Evolutionary conservation across 2,888 invertebrate species (phyloP), one percentile per base, ranked within the genome.

Genomic region (Stegophylla sp.): DNA sequence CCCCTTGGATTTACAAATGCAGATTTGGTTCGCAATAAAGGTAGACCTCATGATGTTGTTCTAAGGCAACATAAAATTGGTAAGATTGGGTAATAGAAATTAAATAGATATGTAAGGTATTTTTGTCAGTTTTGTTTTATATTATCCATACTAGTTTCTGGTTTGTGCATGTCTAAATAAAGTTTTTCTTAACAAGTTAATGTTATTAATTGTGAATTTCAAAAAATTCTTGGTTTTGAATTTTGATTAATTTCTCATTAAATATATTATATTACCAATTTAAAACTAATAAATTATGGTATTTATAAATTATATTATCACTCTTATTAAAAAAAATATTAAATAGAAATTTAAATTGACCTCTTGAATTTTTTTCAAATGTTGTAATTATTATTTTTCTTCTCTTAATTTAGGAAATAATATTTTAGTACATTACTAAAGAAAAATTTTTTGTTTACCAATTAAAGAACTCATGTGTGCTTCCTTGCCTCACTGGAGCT

Each of bases 1-100:
- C 97, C 97, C 85, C 91, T 97, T 87, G 94, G 93, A 89, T 95
- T 97, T 89, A 92, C 90, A 88, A 91, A 91, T 88, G 90, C 91
- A 86, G 90, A 90, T 87, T 89, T 89, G 86, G 88, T 88, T 67
- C 76, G 76, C 23, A 66, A 76, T 85, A 88, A 88, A 85, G 89
- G 89, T 84, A 87, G 89, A 84, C 88, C 90, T 84, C 88, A 88
- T 82, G 89, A 90, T 85, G 88, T 90, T 86, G 90, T 91, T 86
- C 89, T 90, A 85, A 89, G 91, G 83, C 90, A 91, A 85, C 89
- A 91, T 86, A 89, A 89, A 88, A 88, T 90, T 88, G 90, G 90
- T 90, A 90, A 89, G 89, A 87, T 79, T 79, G 69, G 69, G 59
- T 28, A 48, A 34, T 45, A 45, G 20, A 56, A 48, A 48, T 28